Evolutionary conservation across 2,797 vertebrate genomes (phyloP).

Genomic region (Xyrichtys novacula): DNA sequence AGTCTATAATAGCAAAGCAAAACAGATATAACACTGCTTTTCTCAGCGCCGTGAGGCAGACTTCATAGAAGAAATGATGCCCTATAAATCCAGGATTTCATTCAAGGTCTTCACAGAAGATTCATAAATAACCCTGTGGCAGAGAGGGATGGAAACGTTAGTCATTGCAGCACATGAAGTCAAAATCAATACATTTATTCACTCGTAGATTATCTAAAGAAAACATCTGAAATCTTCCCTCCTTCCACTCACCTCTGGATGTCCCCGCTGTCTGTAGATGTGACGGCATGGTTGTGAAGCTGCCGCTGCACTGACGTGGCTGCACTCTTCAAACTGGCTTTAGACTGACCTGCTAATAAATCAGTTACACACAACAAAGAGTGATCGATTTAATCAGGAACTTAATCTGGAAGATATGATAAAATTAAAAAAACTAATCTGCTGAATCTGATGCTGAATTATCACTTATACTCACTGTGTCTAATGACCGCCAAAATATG

Average conservation of each 20-base stretch:
- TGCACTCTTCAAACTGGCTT: slow-evolving; percentile 80
- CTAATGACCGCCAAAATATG: slow-evolving; percentile 85
- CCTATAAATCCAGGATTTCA: slow-evolving; percentile 83
- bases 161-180: not conserved
- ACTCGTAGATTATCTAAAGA: not conserved
- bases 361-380: not conserved
- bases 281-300: slow-evolving; percentile 78
- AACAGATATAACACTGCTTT: not conserved
- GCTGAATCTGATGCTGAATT: not conserved
- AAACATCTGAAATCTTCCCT: not conserved
- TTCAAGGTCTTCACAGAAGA: slow-evolving; percentile 88
- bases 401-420: too few relatives aligned
- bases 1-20: not conserved
- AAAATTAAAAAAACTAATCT: not conserved
- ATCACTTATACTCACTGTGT: slow-evolving; percentile 82
- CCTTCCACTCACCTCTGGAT: slow-evolving; percentile 83
- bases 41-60: not conserved
- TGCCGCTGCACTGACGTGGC: slow-evolving; percentile 83
- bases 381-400: not conserved
- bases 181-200: not conserved
- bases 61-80: not conserved
- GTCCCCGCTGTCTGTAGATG: slow-evolving; percentile 72
- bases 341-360: slow-evolving; percentile 79
- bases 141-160: slow-evolving; percentile 49
- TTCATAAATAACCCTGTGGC: slow-evolving; percentile 88